Evolutionary conservation across 1,140 invertebrate genomes (phyloP).

Genomic region (Drosophila ironensis): DNA sequence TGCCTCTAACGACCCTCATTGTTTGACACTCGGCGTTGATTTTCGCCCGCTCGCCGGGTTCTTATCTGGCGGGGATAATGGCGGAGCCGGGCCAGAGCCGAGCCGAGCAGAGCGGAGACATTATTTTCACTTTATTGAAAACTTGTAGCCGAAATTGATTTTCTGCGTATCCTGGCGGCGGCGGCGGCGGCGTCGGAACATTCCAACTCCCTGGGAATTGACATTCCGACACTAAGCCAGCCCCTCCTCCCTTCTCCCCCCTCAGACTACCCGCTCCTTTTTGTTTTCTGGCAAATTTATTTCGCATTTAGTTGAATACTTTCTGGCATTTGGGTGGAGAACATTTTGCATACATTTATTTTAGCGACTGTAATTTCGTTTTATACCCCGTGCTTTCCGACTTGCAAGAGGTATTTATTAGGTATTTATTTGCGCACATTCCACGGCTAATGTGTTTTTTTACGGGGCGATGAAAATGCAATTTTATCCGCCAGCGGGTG

Average conservation of each 20-base stretch:
- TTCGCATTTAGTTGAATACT: constrained; percentile 78
- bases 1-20: constrained; percentile 78
- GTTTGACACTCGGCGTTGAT: constrained; percentile 76
- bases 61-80: constrained; percentile 67
- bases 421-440: constrained; percentile 73
- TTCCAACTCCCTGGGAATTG: constrained; percentile 69
- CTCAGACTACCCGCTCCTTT: neutral
- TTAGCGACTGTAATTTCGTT: constrained; percentile 79
- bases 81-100: constrained; percentile 20
- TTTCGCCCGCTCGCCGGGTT: constrained; percentile 39
- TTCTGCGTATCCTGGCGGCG: constrained; percentile 68
- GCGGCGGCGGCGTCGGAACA: constrained; percentile 46
- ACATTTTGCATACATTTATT: constrained; percentile 78
- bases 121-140: constrained; percentile 80
- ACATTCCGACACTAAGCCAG: constrained; percentile 40
- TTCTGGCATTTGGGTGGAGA: constrained; percentile 63
- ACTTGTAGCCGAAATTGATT: constrained; percentile 78
- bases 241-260: neutral
- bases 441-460: constrained; percentile 43
- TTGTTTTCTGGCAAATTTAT: constrained; percentile 75
- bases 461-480: constrained; percentile 38
- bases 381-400: constrained; percentile 47
- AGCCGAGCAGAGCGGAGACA: too few species aligned
- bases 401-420: constrained; percentile 55
- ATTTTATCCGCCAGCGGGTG: constrained; percentile 18